These are phyloP conservation scores for Cylas formicarius DNA, from an alignment of 1,140 invertebrate genomes.

Conservation along the genomic window DNA sequence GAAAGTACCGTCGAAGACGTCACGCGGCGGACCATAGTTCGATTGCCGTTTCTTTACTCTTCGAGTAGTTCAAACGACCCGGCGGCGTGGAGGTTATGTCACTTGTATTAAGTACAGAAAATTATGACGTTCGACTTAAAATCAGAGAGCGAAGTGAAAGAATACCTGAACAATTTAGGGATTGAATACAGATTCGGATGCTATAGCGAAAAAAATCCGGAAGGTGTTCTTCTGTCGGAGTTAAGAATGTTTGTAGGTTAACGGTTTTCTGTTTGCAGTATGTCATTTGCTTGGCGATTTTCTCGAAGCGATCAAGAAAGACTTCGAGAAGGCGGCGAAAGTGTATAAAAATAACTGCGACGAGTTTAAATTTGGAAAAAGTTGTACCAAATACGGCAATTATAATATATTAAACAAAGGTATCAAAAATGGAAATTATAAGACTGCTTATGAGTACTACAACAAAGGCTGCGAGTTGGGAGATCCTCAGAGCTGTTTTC, in stretches of 20 bases:
- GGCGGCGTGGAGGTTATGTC: too few species aligned
- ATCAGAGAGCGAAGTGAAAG: slow-evolving; percentile 75
- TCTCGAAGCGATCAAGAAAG: slow-evolving; percentile 71
- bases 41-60: too few species aligned
- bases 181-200: slow-evolving; percentile 89
- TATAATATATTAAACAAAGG: slow-evolving; percentile 60
- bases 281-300: slow-evolving; percentile 88
- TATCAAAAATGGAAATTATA: slow-evolving; percentile 46
- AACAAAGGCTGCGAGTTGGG: slow-evolving; percentile 68
- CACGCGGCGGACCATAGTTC: too few species aligned
- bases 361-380: slow-evolving; percentile 68
- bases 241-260: slow-evolving; percentile 4
- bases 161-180: slow-evolving; percentile 82
- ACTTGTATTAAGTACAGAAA: too few species aligned
- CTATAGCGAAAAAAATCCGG: slow-evolving; percentile 71
- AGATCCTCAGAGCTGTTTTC: slow-evolving; percentile 62
- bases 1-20: too few species aligned
- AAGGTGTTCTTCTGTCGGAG: slow-evolving; percentile 62
- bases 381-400: slow-evolving; percentile 78
- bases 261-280: slow-evolving; percentile 47
- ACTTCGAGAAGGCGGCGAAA: slow-evolving; percentile 67
- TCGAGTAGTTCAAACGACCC: too few species aligned
- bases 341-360: slow-evolving; percentile 82
- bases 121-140: slow-evolving; percentile 66
- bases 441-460: slow-evolving; percentile 56